phyloP scores from a whole-genome alignment of 2,113 vertebrate genomes.

The Odontophorus gujanensis region DNA sequence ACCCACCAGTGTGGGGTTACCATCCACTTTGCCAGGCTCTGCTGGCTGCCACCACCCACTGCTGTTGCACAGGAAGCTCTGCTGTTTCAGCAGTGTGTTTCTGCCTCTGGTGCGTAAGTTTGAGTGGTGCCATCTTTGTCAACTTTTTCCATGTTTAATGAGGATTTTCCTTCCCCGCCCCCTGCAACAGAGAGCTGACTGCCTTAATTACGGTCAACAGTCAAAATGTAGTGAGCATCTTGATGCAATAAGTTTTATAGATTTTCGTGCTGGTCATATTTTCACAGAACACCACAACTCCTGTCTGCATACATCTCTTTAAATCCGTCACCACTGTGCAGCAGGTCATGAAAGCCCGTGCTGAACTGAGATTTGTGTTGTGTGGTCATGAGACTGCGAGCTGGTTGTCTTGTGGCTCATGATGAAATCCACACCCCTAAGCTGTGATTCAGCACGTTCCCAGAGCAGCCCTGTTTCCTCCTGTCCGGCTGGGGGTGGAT shows the following conservation, averaged over 20 bases:
- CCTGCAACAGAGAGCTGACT: not conserved
- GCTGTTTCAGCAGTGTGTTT: slow-evolving; percentile 1
- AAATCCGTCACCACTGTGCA: not conserved
- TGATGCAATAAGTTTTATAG: not conserved
- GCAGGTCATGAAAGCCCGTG: not conserved
- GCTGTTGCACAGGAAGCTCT: not conserved
- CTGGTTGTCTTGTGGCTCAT: not conserved
- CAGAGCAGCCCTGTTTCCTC: slow-evolving; percentile 5
- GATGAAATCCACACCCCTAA: slow-evolving; percentile 22
- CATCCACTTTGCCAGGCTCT: not conserved
- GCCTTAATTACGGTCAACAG: not conserved
- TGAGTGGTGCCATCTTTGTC: not conserved
- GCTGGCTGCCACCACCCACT: not conserved
- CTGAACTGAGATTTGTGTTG: not conserved
- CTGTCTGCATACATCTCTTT: not conserved
- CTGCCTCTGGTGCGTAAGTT: not conserved
- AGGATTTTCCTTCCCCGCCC: not conserved
- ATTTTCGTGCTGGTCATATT: not conserved
- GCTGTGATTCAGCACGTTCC: slow-evolving; percentile 63
- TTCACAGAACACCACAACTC: not conserved
- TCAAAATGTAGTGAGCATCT: not conserved
- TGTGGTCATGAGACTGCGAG: not conserved
- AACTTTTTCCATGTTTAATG: not conserved
- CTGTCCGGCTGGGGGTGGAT: slow-evolving; percentile 9
- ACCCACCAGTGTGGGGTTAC: not conserved